Conservation (phyloP, 2,113 vertebrate genomes). For the Cyphomyrus discorhynchus region DNA sequence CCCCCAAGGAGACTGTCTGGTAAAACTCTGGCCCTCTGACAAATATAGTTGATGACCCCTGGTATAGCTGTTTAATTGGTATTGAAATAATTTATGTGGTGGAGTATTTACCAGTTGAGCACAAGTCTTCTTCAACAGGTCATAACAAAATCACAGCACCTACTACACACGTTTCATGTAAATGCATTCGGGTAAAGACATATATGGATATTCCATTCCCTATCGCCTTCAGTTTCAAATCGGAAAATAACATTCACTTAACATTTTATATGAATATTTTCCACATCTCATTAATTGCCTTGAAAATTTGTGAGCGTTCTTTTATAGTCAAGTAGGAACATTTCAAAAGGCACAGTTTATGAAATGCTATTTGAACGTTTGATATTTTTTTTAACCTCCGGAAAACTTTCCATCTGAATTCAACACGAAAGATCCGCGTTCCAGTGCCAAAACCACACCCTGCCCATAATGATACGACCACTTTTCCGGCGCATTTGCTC, state of each 20-base stretch:
- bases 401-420: not conserved
- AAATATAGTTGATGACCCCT: too few species aligned
- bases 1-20: too few species aligned
- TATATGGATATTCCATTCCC: too few species aligned
- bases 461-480: not conserved
- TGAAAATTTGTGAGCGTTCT: not conserved
- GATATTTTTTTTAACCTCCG: not conserved
- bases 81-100: too few species aligned
- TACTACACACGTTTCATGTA: not conserved
- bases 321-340: not conserved
- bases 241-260: not conserved
- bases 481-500: not conserved
- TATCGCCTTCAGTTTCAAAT: not conserved
- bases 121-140: too few species aligned
- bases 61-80: not conserved
- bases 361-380: not conserved
- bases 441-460: not conserved
- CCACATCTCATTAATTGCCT: not conserved
- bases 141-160: not conserved
- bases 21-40: too few species aligned
- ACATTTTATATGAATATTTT: not conserved
- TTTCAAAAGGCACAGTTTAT: not conserved
- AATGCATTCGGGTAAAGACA: not conserved
- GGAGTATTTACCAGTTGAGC: not conserved
- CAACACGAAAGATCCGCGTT: not conserved